Evolutionary conservation across 2,797 vertebrate genomes (phyloP).

Genomic region (Trichosurus vulpecula): DNA sequence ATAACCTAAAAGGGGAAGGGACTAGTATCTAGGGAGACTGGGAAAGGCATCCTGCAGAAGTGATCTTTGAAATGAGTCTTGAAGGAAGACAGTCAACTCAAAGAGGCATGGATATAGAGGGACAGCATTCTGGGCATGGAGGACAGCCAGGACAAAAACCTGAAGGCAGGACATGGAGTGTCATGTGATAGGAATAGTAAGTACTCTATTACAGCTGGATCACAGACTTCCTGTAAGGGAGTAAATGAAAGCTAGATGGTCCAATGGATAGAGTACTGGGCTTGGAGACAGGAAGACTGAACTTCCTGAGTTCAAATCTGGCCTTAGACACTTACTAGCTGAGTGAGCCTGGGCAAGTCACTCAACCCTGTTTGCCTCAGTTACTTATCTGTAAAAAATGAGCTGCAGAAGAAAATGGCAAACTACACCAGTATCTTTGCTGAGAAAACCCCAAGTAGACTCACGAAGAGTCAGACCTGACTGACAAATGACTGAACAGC

Average conservation of each 20-base stretch:
- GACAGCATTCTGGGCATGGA: background rate
- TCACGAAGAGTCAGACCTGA: too few species aligned
- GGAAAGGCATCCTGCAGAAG: background rate
- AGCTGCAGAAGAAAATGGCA: background rate
- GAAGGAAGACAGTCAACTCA: background rate
- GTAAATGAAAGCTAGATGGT: background rate
- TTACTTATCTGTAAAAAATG: background rate
- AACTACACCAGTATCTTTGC: background rate
- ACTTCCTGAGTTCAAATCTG: background rate
- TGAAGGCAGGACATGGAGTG: background rate
- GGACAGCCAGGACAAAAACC: background rate
- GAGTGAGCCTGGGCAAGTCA: background rate
- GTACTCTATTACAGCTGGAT: background rate
- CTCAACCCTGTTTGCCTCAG: background rate
- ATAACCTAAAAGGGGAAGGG: background rate
- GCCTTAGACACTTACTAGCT: too few species aligned
- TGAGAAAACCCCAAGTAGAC: background rate
- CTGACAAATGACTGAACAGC: too few species aligned
- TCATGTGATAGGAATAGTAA: background rate
- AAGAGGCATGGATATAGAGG: background rate
- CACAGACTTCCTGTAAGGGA: background rate
- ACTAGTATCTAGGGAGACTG: background rate
- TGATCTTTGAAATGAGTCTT: background rate
- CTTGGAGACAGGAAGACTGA: background rate
- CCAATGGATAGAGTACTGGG: background rate